Evolutionary conservation across 2,888 invertebrate genomes (phyloP), one percentile per base, ranked within the genome.

Genomic region (Limnephilus auricula): DNA sequence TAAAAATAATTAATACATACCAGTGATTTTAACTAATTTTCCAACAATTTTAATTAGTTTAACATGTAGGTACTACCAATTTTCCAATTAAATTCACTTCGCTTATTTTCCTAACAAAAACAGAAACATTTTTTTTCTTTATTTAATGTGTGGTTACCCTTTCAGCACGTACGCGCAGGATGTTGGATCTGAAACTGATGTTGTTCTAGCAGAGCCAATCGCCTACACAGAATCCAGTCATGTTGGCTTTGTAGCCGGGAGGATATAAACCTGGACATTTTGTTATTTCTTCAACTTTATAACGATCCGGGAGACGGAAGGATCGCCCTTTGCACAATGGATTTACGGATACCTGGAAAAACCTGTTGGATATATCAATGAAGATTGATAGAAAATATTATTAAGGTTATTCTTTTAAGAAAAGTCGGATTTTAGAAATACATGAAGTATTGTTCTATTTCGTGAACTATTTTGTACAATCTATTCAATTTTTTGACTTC

Each of bases 231-330:
- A 88, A 79, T 90, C 65, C 78, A 37, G 90, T 85, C 34, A 30
- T 85, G 85, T 32, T 78, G 80, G 91, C 87, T 84, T 88, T 91
- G 82, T 82, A 31, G 45, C 40, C 79, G 87, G 86, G 87, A 87
- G 80, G 85, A 87, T 83, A 92, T 91, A 92, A 91, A 90, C 91
- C 90, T 83, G 84, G 31, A 79, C 84, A 90, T 78, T 91, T 92
- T 91, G 91, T 92, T 90, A 86, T 34, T 37, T 78, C 85, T 90
- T 86, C 87, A 92, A 90, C 90, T 90, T 91, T 82, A 31, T 31
- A 82, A 82, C 31, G 82, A 32, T 82, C 15, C 12, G 6, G 30
- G 32, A 82, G 18, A 82, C 15, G 30, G 82, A 34, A 82, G 15
- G 80, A 31, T 32, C 34, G 12, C 31, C 15, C 13, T 4, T 2